Conservation (phyloP, 2,888 invertebrate genomes). For the Hyposoter didymator region DNA sequence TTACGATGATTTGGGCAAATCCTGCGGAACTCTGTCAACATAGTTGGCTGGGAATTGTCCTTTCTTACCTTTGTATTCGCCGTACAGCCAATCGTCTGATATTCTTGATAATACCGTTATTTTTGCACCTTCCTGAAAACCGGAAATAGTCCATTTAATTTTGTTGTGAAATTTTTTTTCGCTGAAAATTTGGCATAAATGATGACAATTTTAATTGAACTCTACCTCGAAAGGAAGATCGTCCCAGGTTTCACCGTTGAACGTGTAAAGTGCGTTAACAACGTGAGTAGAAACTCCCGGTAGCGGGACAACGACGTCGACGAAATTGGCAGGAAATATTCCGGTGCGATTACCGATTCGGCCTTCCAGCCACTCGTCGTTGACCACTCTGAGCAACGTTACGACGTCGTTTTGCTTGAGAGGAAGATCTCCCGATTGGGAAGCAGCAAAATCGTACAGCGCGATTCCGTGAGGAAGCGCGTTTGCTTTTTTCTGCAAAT, state of each 20-base stretch:
- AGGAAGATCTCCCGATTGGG: conserved; percentile 91
- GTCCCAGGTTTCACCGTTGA: conserved; percentile 87
- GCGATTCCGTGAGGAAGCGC: conserved; percentile 89
- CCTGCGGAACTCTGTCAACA: conserved; percentile 87
- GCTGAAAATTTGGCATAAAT: not conserved
- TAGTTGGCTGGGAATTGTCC: conserved; percentile 94
- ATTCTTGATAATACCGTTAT: conserved; percentile 89
- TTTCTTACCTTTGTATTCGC: conserved; percentile 88
- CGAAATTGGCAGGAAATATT: conserved; percentile 93
- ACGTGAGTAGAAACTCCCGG: conserved; percentile 81
- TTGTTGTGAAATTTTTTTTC: not conserved
- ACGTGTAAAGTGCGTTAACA: conserved; percentile 90
- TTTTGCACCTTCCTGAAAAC: conserved; percentile 86
- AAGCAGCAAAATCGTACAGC: conserved; percentile 91
- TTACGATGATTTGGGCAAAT: conserved; percentile 78
- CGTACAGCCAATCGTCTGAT: conserved; percentile 92
- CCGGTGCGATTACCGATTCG: conserved; percentile 89
- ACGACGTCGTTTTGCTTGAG: conserved; percentile 92
- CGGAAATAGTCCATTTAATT: not conserved
- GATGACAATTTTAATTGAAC: not conserved
- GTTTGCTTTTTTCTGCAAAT: conserved; percentile 9
- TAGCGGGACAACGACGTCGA: conserved; percentile 91
- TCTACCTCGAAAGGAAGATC: conserved; percentile 86
- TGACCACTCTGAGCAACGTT: conserved; percentile 88
- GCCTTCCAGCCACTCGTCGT: conserved; percentile 93